Conservation (phyloP, 2,113 vertebrate genomes). For the Carollia perspicillata region DNA sequence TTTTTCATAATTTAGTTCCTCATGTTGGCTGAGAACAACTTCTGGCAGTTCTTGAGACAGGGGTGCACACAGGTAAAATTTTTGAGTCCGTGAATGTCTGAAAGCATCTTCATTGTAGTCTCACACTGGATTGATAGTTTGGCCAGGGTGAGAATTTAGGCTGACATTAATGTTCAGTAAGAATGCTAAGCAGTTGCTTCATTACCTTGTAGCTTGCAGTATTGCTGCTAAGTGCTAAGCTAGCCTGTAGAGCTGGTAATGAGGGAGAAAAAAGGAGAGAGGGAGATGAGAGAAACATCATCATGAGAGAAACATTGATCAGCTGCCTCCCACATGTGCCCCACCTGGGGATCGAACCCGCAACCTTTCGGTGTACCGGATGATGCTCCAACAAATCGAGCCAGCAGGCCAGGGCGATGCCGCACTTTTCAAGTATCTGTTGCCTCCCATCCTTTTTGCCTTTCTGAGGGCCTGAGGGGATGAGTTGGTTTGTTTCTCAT, state of each 20-base stretch:
- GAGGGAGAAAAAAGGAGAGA: background rate
- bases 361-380: background rate
- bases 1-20: background rate
- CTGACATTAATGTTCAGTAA: constrained; percentile 2
- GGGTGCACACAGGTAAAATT: background rate
- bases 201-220: background rate
- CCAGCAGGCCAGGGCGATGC: background rate
- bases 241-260: background rate
- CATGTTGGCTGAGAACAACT: background rate
- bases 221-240: background rate
- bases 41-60: background rate
- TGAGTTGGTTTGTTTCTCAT: background rate
- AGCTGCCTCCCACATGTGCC: too few species aligned
- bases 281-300: background rate
- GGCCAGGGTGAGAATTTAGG: background rate
- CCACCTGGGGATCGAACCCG: background rate
- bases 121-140: background rate
- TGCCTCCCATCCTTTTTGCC: background rate
- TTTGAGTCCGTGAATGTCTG: background rate
- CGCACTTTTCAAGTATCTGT: background rate
- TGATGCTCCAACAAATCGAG: background rate
- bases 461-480: background rate
- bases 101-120: background rate
- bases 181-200: background rate
- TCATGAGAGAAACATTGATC: too few species aligned